phyloP scores from a whole-genome alignment of 2,113 vertebrate genomes.

The Raja brachyura region DNA sequence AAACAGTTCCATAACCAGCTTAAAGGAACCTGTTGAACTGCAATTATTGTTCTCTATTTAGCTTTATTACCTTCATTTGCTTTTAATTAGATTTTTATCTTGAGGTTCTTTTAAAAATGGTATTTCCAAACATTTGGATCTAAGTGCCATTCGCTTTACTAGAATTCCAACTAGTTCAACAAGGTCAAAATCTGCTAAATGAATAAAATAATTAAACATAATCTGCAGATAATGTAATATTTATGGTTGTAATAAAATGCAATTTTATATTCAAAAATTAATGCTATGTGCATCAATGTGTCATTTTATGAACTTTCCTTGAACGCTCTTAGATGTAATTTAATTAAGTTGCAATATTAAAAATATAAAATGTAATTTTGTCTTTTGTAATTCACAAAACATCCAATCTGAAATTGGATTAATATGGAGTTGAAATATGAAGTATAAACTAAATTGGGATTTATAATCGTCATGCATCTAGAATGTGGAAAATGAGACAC shows the following conservation, averaged over 20 bases:
- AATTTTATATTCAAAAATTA: neutral
- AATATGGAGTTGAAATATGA: neutral
- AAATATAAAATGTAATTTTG: neutral
- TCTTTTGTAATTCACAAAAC: neutral
- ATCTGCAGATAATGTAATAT: neutral
- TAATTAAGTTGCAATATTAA: too few relatives aligned
- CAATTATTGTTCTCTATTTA: slow-evolving; percentile 28
- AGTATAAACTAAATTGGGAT: neutral
- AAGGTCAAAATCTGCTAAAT: neutral
- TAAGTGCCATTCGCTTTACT: neutral
- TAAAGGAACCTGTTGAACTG: neutral
- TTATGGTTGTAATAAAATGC: neutral
- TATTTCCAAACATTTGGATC: neutral
- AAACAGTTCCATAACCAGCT: neutral
- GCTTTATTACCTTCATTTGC: neutral
- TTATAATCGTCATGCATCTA: neutral
- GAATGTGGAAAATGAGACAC: too few relatives aligned
- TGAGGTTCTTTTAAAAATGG: neutral
- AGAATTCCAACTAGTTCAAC: neutral
- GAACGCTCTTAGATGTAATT: too few relatives aligned
- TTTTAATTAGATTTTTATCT: slow-evolving; percentile 17
- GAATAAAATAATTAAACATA: slow-evolving; percentile 4
- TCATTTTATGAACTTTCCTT: neutral
- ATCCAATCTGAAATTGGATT: neutral
- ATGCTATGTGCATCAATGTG: neutral